Base-by-base conservation (phyloP, 92 coral and sea anemone genomes). In the Porites cylindrica region DNA sequence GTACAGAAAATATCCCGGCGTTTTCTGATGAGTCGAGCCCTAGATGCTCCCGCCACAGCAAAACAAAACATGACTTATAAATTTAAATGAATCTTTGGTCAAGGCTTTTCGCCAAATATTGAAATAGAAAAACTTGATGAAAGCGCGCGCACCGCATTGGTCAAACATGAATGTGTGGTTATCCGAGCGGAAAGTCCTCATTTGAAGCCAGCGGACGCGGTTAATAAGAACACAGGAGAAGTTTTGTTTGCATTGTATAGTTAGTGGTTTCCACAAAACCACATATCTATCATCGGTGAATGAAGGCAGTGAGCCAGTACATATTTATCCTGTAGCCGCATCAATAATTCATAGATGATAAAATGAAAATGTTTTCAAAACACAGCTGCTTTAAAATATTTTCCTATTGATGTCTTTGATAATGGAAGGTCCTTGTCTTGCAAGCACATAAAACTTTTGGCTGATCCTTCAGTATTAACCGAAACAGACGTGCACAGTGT, bases 311-410 rank as follows among this genome's bases (percentile, higher is more conserved):
- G 92, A 85, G 90, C 93, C 98, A 85, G 92, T 88, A 86, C 98
- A 69, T 85, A 88, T 90, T 91, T 88, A 91, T 92, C 88, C 85
- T 92, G 93, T 63, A 86, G 94, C 78, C 58, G 71, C 90, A 84
- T 95, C 88, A 95, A 95, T 95, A 82, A 95, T 95, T 92, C 93
- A 95, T 82, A 79, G 72, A 14, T 78, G 98, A 90, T 95, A 95
- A 95, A 95, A 95, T 94, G 94, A 89, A 89, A 92, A 90, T 94
- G 95, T 94, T 94, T 93, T 89, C 77, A 92, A 88, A 95, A 95
- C 92, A 95, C 98, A 95, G 98, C 98, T 95, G 98, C 93, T 92
- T 70, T 65, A 85, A 82, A 91, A 86, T 90, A 80, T 79, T 88
- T 88, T 76, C 76, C 93, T 84, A 82, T 93, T 90, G 98, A 95